Conservation (phyloP, 2,888 invertebrate genomes). For the Diachrysia chrysitis region DNA sequence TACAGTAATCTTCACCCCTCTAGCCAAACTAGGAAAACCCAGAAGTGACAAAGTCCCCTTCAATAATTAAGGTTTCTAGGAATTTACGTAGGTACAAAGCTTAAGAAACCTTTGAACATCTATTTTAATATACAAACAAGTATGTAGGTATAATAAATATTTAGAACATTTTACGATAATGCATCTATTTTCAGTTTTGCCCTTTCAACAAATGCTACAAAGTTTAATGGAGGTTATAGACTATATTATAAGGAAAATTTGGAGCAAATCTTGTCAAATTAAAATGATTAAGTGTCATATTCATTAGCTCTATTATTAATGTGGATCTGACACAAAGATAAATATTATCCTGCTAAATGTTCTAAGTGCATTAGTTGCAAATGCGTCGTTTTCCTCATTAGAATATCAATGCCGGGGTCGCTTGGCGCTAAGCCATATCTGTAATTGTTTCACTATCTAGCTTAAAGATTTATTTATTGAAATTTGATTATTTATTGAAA, state of each 20-base stretch:
- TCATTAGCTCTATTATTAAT: conserved; percentile 31
- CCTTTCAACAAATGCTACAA: background rate
- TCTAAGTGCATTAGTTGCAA: conserved; percentile 58
- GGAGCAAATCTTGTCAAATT: conserved; percentile 25
- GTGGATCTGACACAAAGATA: conserved; percentile 23
- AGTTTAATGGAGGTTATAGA: background rate
- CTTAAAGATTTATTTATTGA: conserved; percentile 13
- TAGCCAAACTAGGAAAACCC: conserved; percentile 2
- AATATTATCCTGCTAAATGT: conserved; percentile 54
- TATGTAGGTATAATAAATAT: no score
- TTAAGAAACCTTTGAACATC: background rate
- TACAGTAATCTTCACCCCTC: background rate
- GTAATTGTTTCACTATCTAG: conserved; percentile 41
- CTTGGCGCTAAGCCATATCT: conserved; percentile 53
- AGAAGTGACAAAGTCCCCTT: conserved; percentile 2
- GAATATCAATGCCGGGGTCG: conserved; percentile 74
- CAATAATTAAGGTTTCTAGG: conserved; percentile 1
- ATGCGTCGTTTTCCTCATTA: conserved; percentile 70
- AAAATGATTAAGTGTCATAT: conserved; percentile 28
- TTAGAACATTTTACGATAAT: background rate
- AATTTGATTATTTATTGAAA: no score
- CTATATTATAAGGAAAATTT: conserved; percentile 38
- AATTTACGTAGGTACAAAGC: background rate
- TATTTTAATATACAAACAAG: background rate
- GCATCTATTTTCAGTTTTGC: background rate